phyloP scores from a whole-genome alignment of 2,797 vertebrate genomes.

The Eupleurogrammus muticus region DNA sequence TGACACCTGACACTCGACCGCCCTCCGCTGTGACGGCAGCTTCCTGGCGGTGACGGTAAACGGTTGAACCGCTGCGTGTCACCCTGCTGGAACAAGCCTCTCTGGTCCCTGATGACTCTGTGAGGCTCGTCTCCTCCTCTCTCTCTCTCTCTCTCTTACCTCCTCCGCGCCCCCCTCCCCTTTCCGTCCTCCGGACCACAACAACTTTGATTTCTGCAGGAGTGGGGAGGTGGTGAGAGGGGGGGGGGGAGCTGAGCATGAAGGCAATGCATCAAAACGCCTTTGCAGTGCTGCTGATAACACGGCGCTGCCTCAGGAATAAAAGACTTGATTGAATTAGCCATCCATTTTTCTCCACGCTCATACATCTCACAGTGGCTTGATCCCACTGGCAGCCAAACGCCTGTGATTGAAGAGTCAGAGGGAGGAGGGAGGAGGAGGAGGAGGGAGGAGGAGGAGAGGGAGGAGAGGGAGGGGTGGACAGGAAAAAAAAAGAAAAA shows the following conservation, averaged over 20 bases:
- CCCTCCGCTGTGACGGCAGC: constrained; percentile 27
- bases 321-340: constrained; percentile 83
- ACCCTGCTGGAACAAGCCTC: constrained; percentile 49
- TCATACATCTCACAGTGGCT: constrained; percentile 76
- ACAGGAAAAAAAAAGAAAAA: constrained; percentile 21
- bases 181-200: constrained; percentile 12
- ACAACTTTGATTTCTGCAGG: constrained; percentile 71
- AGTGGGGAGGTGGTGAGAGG: constrained; percentile 46
- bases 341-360: constrained; percentile 73
- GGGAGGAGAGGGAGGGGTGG: neutral
- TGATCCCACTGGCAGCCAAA: constrained; percentile 79
- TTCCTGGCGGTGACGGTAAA: constrained; percentile 42
- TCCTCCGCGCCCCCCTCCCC: neutral
- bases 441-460: constrained; percentile 44
- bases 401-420: constrained; percentile 64
- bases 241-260: constrained; percentile 66
- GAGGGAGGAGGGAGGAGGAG: neutral
- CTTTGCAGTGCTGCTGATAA: constrained; percentile 78
- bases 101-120: constrained; percentile 46
- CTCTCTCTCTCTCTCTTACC: no score
- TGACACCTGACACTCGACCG: constrained; percentile 47
- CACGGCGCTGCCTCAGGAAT: constrained; percentile 74
- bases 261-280: constrained; percentile 81
- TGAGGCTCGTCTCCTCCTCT: constrained; percentile 17
- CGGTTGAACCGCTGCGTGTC: constrained; percentile 31